These are phyloP conservation scores for Apamea crenata DNA, from an alignment of 2,888 invertebrate genomes.

Conservation along the genomic window DNA sequence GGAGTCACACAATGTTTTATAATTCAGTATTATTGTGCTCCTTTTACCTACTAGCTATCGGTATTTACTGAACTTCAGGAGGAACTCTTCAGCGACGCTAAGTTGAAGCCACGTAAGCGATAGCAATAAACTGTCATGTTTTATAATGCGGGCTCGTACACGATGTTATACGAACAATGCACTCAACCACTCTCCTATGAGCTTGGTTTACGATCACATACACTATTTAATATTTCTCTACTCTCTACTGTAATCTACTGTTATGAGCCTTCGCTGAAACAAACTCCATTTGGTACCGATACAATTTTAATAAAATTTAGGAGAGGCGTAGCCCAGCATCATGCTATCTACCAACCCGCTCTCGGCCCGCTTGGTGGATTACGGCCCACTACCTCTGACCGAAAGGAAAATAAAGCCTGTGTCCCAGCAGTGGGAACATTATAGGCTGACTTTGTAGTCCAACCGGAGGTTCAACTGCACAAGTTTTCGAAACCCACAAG, in stretches of 20 bases:
- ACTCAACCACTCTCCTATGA: background rate
- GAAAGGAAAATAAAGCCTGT: background rate
- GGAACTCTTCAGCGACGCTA: slow-evolving; percentile 11
- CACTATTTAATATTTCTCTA: slow-evolving; percentile 32
- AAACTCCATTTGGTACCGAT: background rate
- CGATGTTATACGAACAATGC: slow-evolving; percentile 22
- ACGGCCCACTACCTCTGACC: background rate
- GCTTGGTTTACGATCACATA: slow-evolving; percentile 43
- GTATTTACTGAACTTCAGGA: background rate
- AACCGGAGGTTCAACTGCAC: too few species aligned
- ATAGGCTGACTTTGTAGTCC: too few species aligned
- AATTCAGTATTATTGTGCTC: background rate
- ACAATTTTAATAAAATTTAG: slow-evolving; percentile 8
- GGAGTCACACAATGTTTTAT: background rate
- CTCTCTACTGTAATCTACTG: slow-evolving; percentile 12
- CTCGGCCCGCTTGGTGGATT: too few species aligned
- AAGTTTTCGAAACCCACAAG: too few species aligned
- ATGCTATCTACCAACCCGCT: too few species aligned
- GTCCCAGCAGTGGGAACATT: too few species aligned
- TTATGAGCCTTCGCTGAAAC: background rate
- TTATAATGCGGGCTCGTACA: slow-evolving; percentile 30
- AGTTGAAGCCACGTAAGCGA: slow-evolving; percentile 22
- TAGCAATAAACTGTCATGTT: slow-evolving; percentile 36
- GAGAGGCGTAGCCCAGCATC: background rate
- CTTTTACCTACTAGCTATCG: background rate